Evolutionary conservation across 2,888 invertebrate species (phyloP).

Genomic region (Falcaria lacertinaria): DNA sequence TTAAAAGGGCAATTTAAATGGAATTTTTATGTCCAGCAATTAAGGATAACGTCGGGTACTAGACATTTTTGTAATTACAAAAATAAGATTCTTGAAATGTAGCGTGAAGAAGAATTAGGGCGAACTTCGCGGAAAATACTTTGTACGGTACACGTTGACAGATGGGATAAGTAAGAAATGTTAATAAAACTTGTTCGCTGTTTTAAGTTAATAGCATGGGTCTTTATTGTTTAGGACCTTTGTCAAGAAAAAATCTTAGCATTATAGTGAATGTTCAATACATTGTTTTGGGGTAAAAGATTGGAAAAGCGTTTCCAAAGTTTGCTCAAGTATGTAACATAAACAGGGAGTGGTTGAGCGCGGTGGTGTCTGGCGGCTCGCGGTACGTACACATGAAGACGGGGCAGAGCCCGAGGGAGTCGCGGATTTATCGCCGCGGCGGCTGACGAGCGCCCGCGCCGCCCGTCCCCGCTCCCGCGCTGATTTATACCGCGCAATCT

Average conservation of each 20-base stretch:
- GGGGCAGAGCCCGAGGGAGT: conserved; percentile 72
- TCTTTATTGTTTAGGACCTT: neutral
- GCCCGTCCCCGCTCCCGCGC: conserved; percentile 51
- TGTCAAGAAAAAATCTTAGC: neutral
- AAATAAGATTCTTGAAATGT: conserved; percentile 80
- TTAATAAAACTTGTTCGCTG: conserved; percentile 35
- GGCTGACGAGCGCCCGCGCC: conserved; percentile 54
- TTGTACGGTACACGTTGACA: conserved; percentile 54
- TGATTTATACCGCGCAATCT: conserved; percentile 79
- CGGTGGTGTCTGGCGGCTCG: conserved; percentile 7
- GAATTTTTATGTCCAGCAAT: conserved; percentile 81
- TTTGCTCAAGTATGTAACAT: neutral
- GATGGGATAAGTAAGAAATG: conserved; percentile 56
- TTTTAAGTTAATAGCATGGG: conserved; percentile 26
- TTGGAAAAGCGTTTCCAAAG: too few relatives aligned
- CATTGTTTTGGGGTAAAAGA: too few relatives aligned
- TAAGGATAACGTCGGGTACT: conserved; percentile 79
- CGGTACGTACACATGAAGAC: conserved; percentile 53
- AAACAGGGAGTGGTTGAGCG: neutral
- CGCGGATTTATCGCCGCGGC: conserved; percentile 71
- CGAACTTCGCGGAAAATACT: conserved; percentile 65
- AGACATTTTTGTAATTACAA: conserved; percentile 81
- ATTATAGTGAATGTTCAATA: neutral
- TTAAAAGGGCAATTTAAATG: conserved; percentile 81
- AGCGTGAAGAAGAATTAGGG: conserved; percentile 79